A percentile compares a stretch with the other conserved stretches of the same genome.
Evolutionary conservation across 2,888 invertebrate species (phyloP).

Genomic region (Tigriopus californicus): DNA sequence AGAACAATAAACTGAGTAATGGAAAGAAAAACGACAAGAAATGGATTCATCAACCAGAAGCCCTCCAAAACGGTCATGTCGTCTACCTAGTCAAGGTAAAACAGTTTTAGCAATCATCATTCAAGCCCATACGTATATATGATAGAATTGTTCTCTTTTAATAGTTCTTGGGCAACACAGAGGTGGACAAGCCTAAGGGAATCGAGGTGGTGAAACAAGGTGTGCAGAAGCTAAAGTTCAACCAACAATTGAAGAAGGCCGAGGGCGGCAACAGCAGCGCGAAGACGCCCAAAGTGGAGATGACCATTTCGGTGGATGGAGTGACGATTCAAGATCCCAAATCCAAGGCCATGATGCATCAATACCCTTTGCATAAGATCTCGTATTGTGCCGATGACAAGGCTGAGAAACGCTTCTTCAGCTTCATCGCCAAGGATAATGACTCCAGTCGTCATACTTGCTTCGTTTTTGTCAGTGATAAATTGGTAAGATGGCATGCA

Average conservation of each 20-base stretch:
- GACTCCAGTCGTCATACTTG: conserved; percentile 70
- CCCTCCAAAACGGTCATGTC: conserved; percentile 80
- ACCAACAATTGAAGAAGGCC: conserved; percentile 74
- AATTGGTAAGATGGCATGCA: conserved; percentile 41
- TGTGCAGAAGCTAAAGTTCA: conserved; percentile 83
- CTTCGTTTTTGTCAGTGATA: conserved; percentile 83
- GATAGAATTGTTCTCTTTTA: conserved; percentile 23
- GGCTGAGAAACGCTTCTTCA: conserved; percentile 90
- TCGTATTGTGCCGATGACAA: conserved; percentile 98
- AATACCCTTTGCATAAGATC: conserved; percentile 89
- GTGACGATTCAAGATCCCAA: conserved; percentile 69
- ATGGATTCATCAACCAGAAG: conserved; percentile 88
- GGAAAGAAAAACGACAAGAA: conserved; percentile 30
- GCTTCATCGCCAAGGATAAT: conserved; percentile 70
- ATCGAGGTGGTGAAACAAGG: conserved; percentile 95
- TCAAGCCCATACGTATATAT: too few species aligned
- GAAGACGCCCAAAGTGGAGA: conserved; percentile 39
- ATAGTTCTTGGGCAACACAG: conserved; percentile 79
- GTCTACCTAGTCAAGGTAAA: conserved; percentile 88
- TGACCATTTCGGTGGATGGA: conserved; percentile 92
- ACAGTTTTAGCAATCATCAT: too few species aligned
- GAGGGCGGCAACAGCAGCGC: conserved; percentile 53
- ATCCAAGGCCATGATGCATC: conserved; percentile 56
- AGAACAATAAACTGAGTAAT: conserved; percentile 23
- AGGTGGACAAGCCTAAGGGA: conserved; percentile 90